Base-by-base conservation (phyloP, 2,797 vertebrate genomes). In the Iguana delicatissima region DNA sequence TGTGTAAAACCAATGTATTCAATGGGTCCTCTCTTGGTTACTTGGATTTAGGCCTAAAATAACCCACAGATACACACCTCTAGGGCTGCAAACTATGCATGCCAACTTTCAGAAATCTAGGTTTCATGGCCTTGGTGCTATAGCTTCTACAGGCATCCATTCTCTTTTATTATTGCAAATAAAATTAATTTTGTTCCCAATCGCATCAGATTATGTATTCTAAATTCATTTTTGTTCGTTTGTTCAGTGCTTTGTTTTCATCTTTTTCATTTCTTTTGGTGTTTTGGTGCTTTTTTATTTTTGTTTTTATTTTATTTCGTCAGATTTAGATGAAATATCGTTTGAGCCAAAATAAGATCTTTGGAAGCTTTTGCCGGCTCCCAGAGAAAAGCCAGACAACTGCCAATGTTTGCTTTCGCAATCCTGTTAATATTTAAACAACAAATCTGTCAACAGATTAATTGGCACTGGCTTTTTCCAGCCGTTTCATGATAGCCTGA, bases 391-490 rank as follows among this genome's bases (percentile, higher is more conserved):
- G 4, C 8, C 2, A 67, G 24, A 83, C n/a, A 29, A 59, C 4
- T 18, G 91, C 84, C 93, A 96, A 94, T 86, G 84, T 95, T 96
- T 94, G 93, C 90, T 95, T 95, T 93, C 85, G 93, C 0, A 0
- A 87, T 94, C 90, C 94, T 13, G 32, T 93, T 96, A 96, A 96
- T 96, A 96, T 96, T 96, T 95, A 96, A 96, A 95, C 89, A 95
- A 93, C 95, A 96, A 95, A 95, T 96, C 95, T 95, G 95, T 94
- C 95, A 96, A 94, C 92, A 95, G 93, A 96, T 96, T 96, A 96
- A 96, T 96, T 95, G 95, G 94, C 94, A 93, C 82, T 91, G 93
- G 85, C 91, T 93, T 93, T 85, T 95, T 76, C 94, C 96, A 96
- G 91, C 94, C 93, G 94, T 93, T 96, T 95, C 94, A 94, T 92